Base-by-base conservation (phyloP, 2,888 invertebrate species). In the Keiferia lycopersicella region DNA sequence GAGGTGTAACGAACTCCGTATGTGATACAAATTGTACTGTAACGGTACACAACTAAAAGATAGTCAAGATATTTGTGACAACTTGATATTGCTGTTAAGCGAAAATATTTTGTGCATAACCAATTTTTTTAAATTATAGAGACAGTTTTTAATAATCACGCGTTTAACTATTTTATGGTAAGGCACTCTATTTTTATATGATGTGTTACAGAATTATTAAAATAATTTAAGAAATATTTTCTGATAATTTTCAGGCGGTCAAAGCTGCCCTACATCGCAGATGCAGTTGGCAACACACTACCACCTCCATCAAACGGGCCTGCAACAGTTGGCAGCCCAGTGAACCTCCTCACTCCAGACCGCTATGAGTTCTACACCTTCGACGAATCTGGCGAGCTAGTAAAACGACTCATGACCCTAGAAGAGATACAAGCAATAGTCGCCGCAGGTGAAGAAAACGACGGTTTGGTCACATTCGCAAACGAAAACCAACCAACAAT, bases 351-450 rank as follows among this genome's bases (percentile, higher is more conserved):
- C 7, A 95, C 95, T 69, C 97, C 97, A 1, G 97, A 97, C 79
- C 93, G 95, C 77, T 97, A 97, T 81, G 96, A 97, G 79, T 97
- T 97, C 82, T 97, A 96, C 80, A 96, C 97, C 0, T 96, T 97
- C 75, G 96, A 97, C 76, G 96, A 96, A 75, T 94, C 95, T 64
- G 97, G 97, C 14, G 96, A 97, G 76, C 91, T 97, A 22, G 94
- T 97, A 0, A 96, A 96, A 76, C 93, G 96, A 66, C 91, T 96
- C 39, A 97, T 97, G 97, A 96, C 96, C 8, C 87, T 96, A 73
- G 94, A 96, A 75, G 96, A 97, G 86, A 97, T 97, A 69, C 96
- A 96, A 79, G 95, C 96, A 51, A 95, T 97, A 66, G 96, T 97
- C 39, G 97, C 97, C 0, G 95, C 95, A 41, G 96, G 96, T 0